phyloP scores from a whole-genome alignment of 2,888 invertebrate genomes.

The Polietes domitor region DNA sequence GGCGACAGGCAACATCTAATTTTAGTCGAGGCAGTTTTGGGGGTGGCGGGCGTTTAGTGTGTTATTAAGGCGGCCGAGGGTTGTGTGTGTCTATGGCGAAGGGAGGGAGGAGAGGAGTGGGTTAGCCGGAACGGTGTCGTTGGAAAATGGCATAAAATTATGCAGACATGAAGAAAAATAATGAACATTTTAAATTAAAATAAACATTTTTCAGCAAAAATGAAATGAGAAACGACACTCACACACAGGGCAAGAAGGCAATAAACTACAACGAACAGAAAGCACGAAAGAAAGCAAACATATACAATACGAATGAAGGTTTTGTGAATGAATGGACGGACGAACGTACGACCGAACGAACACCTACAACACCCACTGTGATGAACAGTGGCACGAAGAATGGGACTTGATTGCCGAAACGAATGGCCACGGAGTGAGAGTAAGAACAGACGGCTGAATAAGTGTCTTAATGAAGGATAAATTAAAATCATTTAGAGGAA shows the following conservation, averaged over 20 bases:
- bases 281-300: background rate
- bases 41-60: background rate
- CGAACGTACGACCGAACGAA: background rate
- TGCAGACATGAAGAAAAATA: conserved; percentile 48
- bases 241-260: background rate
- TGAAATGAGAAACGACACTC: background rate
- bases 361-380: background rate
- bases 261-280: background rate
- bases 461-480: too few relatives aligned
- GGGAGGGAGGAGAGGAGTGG: background rate
- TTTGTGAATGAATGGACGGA: too few relatives aligned
- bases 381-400: background rate
- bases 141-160: conserved; percentile 43
- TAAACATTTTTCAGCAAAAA: conserved; percentile 47
- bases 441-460: too few relatives aligned
- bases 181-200: conserved; percentile 53
- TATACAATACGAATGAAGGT: too few relatives aligned
- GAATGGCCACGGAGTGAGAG: too few relatives aligned
- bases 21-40: background rate
- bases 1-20: background rate
- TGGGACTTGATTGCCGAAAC: too few relatives aligned
- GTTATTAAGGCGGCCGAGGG: too few relatives aligned
- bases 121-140: background rate
- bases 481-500: too few relatives aligned
- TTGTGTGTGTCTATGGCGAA: too few relatives aligned